A percentile compares a stretch with the other conserved stretches of the same genome.
These are phyloP conservation scores for Psilanteris sp. DNA, from an alignment of 1,140 invertebrate species.

Conservation along the genomic window DNA sequence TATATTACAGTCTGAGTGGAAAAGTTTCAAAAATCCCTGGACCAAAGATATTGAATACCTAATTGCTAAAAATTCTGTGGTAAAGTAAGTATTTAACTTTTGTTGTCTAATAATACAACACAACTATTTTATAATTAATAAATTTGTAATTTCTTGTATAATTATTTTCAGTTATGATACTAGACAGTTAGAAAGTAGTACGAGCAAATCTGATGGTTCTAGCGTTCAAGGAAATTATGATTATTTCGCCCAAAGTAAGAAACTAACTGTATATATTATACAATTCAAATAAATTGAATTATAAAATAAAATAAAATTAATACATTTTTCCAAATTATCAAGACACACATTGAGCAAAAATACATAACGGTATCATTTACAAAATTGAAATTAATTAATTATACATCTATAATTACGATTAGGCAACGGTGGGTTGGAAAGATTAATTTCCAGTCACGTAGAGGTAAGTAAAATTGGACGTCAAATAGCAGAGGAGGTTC, in stretches of 20 bases:
- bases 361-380: too few species aligned
- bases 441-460: constrained; percentile 86
- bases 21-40: constrained; percentile 93
- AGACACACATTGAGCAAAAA: too few species aligned
- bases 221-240: constrained; percentile 81
- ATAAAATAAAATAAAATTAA: too few species aligned
- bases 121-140: too few species aligned
- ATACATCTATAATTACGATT: too few species aligned
- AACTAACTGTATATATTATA: too few species aligned
- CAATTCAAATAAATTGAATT: too few species aligned
- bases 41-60: constrained; percentile 94
- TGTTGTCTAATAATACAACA: too few species aligned
- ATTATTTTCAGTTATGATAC: constrained; percentile 80
- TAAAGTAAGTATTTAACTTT: constrained; percentile 84
- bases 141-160: too few species aligned
- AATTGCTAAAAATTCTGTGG: constrained; percentile 89
- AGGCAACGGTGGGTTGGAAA: constrained; percentile 83
- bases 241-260: constrained; percentile 82
- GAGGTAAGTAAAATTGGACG: constrained; percentile 90
- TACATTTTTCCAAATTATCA: too few species aligned
- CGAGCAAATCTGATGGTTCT: constrained; percentile 76
- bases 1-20: constrained; percentile 90
- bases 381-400: too few species aligned
- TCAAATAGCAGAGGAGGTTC: constrained; percentile 87
- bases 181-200: constrained; percentile 79